Evolutionary conservation across 2,888 invertebrate genomes (phyloP).

Genomic region (Pollenia angustigena): DNA sequence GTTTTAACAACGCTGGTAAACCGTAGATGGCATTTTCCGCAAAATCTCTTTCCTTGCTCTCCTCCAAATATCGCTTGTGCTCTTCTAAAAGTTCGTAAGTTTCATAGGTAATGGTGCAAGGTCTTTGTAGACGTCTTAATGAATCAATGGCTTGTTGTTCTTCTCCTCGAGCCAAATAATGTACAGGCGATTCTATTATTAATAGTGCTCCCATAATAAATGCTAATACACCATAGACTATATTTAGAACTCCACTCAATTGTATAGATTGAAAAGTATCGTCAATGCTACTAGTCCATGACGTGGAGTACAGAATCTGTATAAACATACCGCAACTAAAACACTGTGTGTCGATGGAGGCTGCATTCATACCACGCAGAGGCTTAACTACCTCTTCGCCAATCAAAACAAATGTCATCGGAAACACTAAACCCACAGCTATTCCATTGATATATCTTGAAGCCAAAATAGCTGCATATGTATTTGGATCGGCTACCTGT

Average conservation of each 20-base stretch:
- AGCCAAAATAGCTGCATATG: slow-evolving; percentile 69
- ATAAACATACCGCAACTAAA: slow-evolving; percentile 76
- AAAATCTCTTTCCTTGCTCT: slow-evolving; percentile 74
- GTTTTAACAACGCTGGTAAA: slow-evolving; percentile 75
- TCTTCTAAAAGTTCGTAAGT: slow-evolving; percentile 78
- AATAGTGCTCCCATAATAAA: slow-evolving; percentile 72
- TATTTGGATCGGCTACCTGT: slow-evolving; percentile 64
- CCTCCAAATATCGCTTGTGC: slow-evolving; percentile 78
- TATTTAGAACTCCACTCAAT: slow-evolving; percentile 77
- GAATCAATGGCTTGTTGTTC: slow-evolving; percentile 78
- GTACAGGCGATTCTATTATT: slow-evolving; percentile 79
- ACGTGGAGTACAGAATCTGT: slow-evolving; percentile 74
- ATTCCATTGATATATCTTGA: slow-evolving; percentile 80
- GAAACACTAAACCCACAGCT: slow-evolving; percentile 79
- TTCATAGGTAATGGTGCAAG: slow-evolving; percentile 75
- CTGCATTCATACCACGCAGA: slow-evolving; percentile 76
- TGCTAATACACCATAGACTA: slow-evolving; percentile 76
- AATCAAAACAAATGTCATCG: slow-evolving; percentile 77
- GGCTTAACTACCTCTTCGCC: slow-evolving; percentile 78
- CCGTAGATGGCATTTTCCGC: slow-evolving; percentile 72
- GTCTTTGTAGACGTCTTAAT: slow-evolving; percentile 78
- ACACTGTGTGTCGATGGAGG: slow-evolving; percentile 75
- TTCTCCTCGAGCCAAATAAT: slow-evolving; percentile 76
- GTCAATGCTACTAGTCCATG: not conserved
- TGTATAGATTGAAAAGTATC: slow-evolving; percentile 56